Base-by-base conservation (phyloP, 2,888 invertebrate species). In the Cryptocephalus moraei region DNA sequence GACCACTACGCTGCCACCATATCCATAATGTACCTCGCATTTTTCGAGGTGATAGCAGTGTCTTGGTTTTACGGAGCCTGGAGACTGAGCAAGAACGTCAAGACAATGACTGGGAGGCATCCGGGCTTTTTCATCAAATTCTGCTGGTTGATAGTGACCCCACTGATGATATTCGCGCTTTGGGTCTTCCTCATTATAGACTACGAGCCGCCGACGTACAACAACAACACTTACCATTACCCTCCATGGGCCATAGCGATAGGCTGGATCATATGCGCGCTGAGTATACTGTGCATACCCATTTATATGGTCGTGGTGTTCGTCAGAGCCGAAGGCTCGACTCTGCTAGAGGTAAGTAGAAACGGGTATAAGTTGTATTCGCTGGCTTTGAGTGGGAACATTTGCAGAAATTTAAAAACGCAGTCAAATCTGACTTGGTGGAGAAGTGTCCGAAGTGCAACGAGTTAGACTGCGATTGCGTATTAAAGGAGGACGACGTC, bases 1-100 rank as follows among this genome's bases (percentile, higher is more conserved):
- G 93, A 94, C 65, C 90, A 89, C 65, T 94, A 91, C 67, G 90
- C 92, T n/a, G 91, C 91, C 12, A 88, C 89, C 40, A 84, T 92
- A 59, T 89, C 92, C 46, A 87, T 93, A 45, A 86, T 93, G 73
- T 92, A 91, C 66, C 77, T 93, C 55, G 92, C 93, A 33, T 92
- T 94, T 71, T 92, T 93, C 63, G 93, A 94, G 76, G 85, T 91
- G 43, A 85, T 92, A 45, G 93, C 86, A 8, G 82, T 94, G 50
- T 82, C 90, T 6, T 94, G 93, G 92, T 86, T 91, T 65, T 94
- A 93, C 65, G 93, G 93, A 34, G 86, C 87, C 0, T 80, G 79
- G 47, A 76, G 86, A 58, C 70, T 93, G 49, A 84, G 89, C 8
- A 80, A 79, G 60, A 91, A 93, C 66, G 82, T 93, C 10, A 83